Evolutionary conservation across 2,113 vertebrate species (phyloP), one percentile per base, ranked within the genome.

Genomic region (Phrynosoma blainvillii): DNA sequence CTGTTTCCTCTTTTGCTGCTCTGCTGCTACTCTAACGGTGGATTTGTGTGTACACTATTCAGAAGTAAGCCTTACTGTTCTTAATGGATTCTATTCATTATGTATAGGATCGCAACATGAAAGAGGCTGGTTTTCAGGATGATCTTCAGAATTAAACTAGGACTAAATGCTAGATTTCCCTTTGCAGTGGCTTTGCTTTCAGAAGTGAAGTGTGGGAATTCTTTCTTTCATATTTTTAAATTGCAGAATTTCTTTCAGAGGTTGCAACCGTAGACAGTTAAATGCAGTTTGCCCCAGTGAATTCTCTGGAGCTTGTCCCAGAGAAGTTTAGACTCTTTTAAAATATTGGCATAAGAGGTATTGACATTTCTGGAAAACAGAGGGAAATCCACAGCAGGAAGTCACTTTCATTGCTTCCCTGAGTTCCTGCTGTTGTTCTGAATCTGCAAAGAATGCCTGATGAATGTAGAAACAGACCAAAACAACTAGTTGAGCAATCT

Each of bases 221-320:
- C 80, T 90, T 89, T 79, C 62, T 86, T 25, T 1, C 83, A 54
- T 79, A 18, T 32, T 78, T 89, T 92, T 88, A 85, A 90, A 84
- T 13, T 2, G 27, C 89, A 73, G 52, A 76, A 78, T 90, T 75
- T 89, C 47, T 59, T 59, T 59, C 56, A 59, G 11, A 59, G 56
- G 56, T 59, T 16, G 36, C 27, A 54, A 42, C 2, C 27, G 59
- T 70, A 7, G 12, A 36, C n/a, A 36, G 68, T 30, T 54, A 77
- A 81, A 87, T 70, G 12, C 73, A 40, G 10, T 16, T 30, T 83
- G 2, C 13, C 62, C n/a, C 71, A 59, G 27, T 42, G 14, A 85
- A 47, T 52, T 68, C 11, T 79, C 40, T 86, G 18, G 25, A 68
- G 59, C 47, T 70, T 25, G 10, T 32, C 54, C 86, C 40, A 21